Evolutionary conservation across 2,888 invertebrate genomes (phyloP).

Genomic region (Plebejus melissa): DNA sequence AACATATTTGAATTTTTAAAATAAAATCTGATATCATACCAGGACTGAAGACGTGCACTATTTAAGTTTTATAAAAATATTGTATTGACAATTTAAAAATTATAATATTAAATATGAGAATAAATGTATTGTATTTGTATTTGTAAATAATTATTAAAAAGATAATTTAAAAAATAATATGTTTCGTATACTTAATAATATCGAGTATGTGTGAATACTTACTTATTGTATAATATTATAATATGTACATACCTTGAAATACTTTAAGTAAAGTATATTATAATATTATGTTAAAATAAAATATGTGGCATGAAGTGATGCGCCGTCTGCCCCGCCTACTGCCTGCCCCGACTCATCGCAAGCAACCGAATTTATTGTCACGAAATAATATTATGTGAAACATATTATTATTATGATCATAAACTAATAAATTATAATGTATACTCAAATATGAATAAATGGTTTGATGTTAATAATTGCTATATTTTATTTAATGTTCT

Average conservation of each 20-base stretch:
- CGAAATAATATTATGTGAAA: slow-evolving; percentile 8
- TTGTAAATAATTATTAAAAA: too few relatives aligned
- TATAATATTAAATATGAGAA: too few relatives aligned
- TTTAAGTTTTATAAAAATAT: too few relatives aligned
- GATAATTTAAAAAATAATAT: not conserved
- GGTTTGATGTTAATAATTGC: slow-evolving; percentile 29
- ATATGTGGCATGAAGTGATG: not conserved
- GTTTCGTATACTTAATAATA: not conserved
- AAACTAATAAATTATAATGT: not conserved
- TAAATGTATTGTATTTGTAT: too few relatives aligned
- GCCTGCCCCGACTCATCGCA: not conserved
- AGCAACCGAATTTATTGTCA: slow-evolving; percentile 22
- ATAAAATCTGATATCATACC: too few relatives aligned
- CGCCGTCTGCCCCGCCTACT: not conserved
- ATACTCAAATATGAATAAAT: slow-evolving; percentile 28
- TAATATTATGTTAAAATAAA: not conserved
- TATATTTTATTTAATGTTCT: not conserved
- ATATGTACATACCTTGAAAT: not conserved
- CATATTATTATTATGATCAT: slow-evolving; percentile 2
- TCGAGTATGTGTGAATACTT: not conserved
- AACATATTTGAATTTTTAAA: too few relatives aligned
- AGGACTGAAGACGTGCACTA: too few relatives aligned
- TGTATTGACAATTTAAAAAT: too few relatives aligned
- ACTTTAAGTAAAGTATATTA: not conserved
- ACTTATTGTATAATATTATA: not conserved